Conservation (phyloP, 2,797 vertebrate species). For the Bovichtus diacanthus region DNA sequence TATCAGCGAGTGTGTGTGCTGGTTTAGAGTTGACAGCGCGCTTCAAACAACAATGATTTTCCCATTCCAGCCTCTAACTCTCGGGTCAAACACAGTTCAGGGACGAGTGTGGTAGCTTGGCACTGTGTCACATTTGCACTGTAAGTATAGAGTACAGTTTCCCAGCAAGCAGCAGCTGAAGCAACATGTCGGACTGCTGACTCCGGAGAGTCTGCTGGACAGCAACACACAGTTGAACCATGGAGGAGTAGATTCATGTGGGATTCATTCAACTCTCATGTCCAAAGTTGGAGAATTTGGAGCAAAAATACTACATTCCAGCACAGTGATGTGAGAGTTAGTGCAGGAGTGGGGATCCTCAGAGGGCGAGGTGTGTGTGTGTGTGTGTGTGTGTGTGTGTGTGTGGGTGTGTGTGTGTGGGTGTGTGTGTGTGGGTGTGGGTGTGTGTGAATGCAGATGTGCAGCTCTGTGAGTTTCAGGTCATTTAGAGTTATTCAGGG, state of each 20-base stretch:
- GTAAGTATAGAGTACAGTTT: conserved; percentile 7
- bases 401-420: too few relatives aligned
- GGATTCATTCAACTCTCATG: not conserved
- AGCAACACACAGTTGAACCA: not conserved
- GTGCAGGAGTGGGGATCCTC: conserved; percentile 38
- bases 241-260: not conserved
- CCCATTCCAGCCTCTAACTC: not conserved
- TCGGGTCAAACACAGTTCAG: conserved; percentile 52
- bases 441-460: conserved; percentile 34
- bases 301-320: conserved; percentile 66
- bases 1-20: not conserved
- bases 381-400: too few relatives aligned
- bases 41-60: not conserved
- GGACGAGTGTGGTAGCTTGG: conserved; percentile 7
- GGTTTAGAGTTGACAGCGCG: conserved; percentile 8
- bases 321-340: conserved; percentile 56
- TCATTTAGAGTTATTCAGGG: not conserved
- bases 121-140: not conserved
- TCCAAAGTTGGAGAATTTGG: conserved; percentile 36
- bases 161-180: conserved; percentile 48
- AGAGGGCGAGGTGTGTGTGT: conserved; percentile 19
- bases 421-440: too few relatives aligned
- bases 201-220: conserved; percentile 4
- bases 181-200: conserved; percentile 46
- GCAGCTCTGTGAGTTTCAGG: not conserved